Evolutionary conservation across 1,140 invertebrate genomes (phyloP), one percentile per base, ranked within the genome.

Genomic region (Antheraea pernyi): DNA sequence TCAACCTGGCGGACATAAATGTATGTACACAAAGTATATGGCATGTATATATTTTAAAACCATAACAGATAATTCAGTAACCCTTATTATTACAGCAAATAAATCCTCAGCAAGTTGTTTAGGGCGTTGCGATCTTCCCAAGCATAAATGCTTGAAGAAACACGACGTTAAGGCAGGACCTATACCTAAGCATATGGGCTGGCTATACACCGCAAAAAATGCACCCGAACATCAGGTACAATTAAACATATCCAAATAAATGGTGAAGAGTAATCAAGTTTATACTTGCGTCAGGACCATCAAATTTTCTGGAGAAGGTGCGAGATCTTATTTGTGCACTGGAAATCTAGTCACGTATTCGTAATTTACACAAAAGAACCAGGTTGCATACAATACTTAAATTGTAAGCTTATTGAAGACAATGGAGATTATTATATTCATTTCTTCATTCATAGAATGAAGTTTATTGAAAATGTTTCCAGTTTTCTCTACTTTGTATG

Each of bases 161-260:
- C 73, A 81, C 9, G 85, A 87, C 0, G 67, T 87, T 8, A 87
- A 83, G 66, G 83, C 84, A 3, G 85, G 86, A 7, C 86, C 86
- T 0, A 77, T 91, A 0, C 89, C 89, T 0, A 86, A 82, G 39
- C 64, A 90, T 69, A 87, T 90, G 84, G 89, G 89, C 74, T 91
- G 89, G 89, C 79, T 83, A 2, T 91, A 91, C 70, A 89, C 86
- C 22, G 89, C 89, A 6, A 90, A 80, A 73, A 80, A 86, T 65
- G 74, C 88, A 3, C 89, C 89, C 53, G 81, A 86, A 79, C 84
- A 87, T 82, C 89, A 91, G 81, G 89, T 89, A 53, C 0, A 53
- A 16, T 53, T 16, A 53, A 53, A 6, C 46, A n/a, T 16, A 13
- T 53, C 46, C 13, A 4, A 42, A 8, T 9, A 42, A 11, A 42